A percentile compares a stretch with the other conserved stretches of the same genome.
Evolutionary conservation across 2,797 vertebrate species (phyloP).

Genomic region (Schizopygopsis malacanthus): DNA sequence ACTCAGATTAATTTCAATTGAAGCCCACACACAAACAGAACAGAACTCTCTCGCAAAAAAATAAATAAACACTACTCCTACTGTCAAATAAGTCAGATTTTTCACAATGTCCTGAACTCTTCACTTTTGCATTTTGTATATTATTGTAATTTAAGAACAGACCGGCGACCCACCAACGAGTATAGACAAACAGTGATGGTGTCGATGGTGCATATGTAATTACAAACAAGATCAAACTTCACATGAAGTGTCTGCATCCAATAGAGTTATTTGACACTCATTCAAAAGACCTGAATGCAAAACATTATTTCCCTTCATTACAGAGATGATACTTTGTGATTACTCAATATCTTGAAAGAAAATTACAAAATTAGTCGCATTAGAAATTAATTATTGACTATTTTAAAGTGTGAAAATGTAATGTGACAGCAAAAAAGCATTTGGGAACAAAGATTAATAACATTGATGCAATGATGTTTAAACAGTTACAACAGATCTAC

Average conservation of each 20-base stretch:
- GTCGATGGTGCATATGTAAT: not conserved
- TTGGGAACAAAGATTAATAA: constrained; percentile 52
- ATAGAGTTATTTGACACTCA: not conserved
- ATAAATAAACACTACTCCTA: not conserved
- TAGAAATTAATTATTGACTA: constrained; percentile 70
- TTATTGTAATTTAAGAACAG: too few relatives aligned
- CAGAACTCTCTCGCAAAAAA: not conserved
- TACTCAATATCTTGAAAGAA: constrained; percentile 54
- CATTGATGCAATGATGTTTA: constrained; percentile 4
- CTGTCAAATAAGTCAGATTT: not conserved
- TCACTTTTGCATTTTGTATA: not conserved
- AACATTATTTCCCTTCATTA: constrained; percentile 52
- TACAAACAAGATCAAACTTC: not conserved
- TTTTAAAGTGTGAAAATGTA: constrained; percentile 67
- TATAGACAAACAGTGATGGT: not conserved
- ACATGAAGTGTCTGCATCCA: not conserved
- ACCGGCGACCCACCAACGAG: too few relatives aligned
- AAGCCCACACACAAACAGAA: not conserved
- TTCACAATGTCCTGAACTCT: not conserved
- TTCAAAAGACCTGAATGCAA: constrained; percentile 32
- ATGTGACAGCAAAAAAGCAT: constrained; percentile 54
- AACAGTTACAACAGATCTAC: constrained; percentile 37
- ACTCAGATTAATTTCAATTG: constrained; percentile 6
- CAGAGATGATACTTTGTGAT: constrained; percentile 44
- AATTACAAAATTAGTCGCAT: constrained; percentile 60